Conservation (phyloP, 2,113 vertebrate species). For the Charadrius vociferus region DNA sequence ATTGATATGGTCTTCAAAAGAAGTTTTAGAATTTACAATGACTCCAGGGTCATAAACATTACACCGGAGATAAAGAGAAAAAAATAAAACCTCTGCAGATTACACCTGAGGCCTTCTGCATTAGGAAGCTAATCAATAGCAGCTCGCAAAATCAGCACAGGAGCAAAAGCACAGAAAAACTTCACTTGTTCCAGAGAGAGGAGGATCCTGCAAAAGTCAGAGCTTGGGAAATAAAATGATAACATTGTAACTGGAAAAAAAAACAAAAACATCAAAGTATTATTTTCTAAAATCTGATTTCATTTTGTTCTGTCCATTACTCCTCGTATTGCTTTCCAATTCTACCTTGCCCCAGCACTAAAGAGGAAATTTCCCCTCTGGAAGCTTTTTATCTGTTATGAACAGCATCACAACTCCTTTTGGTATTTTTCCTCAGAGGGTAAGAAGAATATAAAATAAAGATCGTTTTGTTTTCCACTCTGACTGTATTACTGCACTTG, state of each 20-base stretch:
- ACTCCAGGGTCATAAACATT: slow-evolving; percentile 8
- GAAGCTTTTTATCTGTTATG: slow-evolving; percentile 55
- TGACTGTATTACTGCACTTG: slow-evolving; percentile 60
- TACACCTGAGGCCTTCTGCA: background rate
- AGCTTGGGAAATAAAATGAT: background rate
- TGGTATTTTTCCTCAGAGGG: slow-evolving; percentile 57
- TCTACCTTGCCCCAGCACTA: slow-evolving; percentile 36
- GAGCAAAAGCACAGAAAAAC: background rate
- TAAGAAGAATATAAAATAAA: slow-evolving; percentile 57
- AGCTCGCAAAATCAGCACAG: background rate
- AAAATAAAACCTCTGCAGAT: background rate
- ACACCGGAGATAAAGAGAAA: background rate
- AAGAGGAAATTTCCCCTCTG: slow-evolving; percentile 57
- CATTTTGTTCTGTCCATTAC: slow-evolving; percentile 36
- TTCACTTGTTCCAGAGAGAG: background rate
- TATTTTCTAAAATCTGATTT: slow-evolving; percentile 39
- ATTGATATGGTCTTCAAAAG: slow-evolving; percentile 13
- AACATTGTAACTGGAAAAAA: background rate
- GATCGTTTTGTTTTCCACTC: slow-evolving; percentile 50
- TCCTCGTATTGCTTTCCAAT: slow-evolving; percentile 28
- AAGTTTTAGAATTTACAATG: slow-evolving; percentile 4
- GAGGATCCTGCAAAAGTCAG: background rate
- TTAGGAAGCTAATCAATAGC: slow-evolving; percentile 19
- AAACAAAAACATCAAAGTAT: background rate
- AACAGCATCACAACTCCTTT: slow-evolving; percentile 47